Conservation (phyloP, 2,888 invertebrate species). For the Apamea monoglypha region DNA sequence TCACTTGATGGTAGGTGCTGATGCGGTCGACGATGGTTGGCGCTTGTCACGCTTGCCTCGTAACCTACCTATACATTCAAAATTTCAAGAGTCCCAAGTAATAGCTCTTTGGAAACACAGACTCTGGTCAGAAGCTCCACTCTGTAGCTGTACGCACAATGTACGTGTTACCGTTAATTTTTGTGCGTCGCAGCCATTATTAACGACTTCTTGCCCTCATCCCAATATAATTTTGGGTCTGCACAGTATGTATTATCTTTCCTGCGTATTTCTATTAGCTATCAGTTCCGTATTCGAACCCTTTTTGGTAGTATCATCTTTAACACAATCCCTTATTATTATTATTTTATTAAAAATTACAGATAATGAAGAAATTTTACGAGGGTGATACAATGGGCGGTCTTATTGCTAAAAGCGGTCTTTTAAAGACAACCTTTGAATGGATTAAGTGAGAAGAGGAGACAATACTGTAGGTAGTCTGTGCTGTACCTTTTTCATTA, state of each 20-base stretch:
- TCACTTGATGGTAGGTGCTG: neutral
- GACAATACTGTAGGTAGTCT: no score
- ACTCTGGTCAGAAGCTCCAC: neutral
- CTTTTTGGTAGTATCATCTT: neutral
- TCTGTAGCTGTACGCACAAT: neutral
- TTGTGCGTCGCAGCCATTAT: neutral
- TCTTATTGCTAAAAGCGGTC: no score
- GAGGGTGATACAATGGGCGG: no score
- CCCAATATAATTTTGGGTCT: neutral
- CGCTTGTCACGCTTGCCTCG: neutral
- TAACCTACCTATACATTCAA: neutral
- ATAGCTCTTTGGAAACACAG: neutral
- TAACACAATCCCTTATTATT: neutral
- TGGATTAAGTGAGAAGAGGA: no score
- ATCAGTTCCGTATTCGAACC: neutral
- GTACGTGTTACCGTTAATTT: neutral
- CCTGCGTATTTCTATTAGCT: neutral
- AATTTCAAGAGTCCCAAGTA: neutral
- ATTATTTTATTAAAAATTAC: no score
- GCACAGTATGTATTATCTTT: neutral
- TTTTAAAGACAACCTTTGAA: no score
- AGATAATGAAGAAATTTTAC: no score
- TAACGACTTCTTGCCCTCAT: neutral
- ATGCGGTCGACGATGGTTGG: neutral
- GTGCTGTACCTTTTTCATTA: no score